Base-by-base conservation (phyloP, 2,888 invertebrate genomes). In the Troides aeacus region DNA sequence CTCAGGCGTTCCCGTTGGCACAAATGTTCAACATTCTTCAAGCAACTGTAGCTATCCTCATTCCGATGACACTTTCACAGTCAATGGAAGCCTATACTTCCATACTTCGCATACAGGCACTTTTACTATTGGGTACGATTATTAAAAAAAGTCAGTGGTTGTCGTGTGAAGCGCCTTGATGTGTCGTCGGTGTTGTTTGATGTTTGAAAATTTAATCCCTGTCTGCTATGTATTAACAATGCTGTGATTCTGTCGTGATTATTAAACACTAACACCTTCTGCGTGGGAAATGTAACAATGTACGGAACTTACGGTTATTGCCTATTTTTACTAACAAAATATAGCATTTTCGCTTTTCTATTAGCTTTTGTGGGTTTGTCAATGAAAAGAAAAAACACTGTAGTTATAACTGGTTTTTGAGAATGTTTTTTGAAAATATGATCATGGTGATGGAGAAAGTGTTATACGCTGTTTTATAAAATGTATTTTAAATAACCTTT, bases 21-120 rank as follows among this genome's bases (percentile, higher is more conserved):
- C 95, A 95, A 84, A 95, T 95, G 85, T 96, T 94, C 84, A 96
- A 96, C 87, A 93, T 94, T n/a, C 92, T 96, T 53, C 96, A 96
- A 87, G 80, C 90, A 56, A 81, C 93, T 42, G 85, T 95, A 85
- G 93, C 94, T 69, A 92, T 93, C 76, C 85, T 88, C 75, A 89
- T 93, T 80, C 95, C 94, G 69, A 78, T 84, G 79, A 93, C 90
- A 60, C 82, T 95, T 63, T 83, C 93, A 12, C 80, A 89, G 71
- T 82, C 89, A 24, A 94, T 95, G 70, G 95, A 96, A 84, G 88
- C 93, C 12, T 83, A 90, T 70, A 90, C 93, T 39, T 94, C 95
- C 23, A 83, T 95, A 64, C 88, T 84, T 72, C 90, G 95, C 74
- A 85, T 95, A 71, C 85, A 94, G 88, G 84, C 87, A 60, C 89